phyloP scores from a whole-genome alignment of 2,113 vertebrate species.

The Plestiodon gilberti region DNA sequence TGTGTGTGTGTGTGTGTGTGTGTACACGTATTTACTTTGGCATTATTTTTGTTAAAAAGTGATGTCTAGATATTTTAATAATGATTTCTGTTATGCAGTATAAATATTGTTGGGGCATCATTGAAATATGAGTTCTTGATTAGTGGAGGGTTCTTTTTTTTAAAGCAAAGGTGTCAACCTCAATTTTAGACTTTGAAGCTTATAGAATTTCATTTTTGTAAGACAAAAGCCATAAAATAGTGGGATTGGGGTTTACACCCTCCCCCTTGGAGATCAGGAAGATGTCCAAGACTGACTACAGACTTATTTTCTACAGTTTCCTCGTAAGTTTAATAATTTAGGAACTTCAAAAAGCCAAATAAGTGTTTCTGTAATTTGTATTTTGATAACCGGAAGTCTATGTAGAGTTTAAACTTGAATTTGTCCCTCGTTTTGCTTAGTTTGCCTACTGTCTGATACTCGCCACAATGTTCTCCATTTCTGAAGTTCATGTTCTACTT shows the following conservation, averaged over 20 bases:
- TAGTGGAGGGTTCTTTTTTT: background rate
- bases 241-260: background rate
- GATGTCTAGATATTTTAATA: too few relatives aligned
- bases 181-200: background rate
- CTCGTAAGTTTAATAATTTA: background rate
- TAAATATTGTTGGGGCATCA: background rate
- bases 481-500: conserved; percentile 3
- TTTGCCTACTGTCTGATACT: background rate
- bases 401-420: background rate
- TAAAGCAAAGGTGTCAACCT: background rate
- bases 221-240: background rate
- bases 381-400: background rate
- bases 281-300: background rate
- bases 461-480: background rate
- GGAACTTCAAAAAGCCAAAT: background rate
- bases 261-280: background rate
- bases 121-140: background rate
- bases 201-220: background rate
- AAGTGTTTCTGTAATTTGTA: background rate
- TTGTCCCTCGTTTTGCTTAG: background rate
- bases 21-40: background rate
- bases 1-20: too few relatives aligned
- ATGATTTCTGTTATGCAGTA: too few relatives aligned
- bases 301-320: background rate
- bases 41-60: background rate